Evolutionary conservation across 2,888 invertebrate species (phyloP), one percentile per base, ranked within the genome.

Genomic region (Catocala sponsa): DNA sequence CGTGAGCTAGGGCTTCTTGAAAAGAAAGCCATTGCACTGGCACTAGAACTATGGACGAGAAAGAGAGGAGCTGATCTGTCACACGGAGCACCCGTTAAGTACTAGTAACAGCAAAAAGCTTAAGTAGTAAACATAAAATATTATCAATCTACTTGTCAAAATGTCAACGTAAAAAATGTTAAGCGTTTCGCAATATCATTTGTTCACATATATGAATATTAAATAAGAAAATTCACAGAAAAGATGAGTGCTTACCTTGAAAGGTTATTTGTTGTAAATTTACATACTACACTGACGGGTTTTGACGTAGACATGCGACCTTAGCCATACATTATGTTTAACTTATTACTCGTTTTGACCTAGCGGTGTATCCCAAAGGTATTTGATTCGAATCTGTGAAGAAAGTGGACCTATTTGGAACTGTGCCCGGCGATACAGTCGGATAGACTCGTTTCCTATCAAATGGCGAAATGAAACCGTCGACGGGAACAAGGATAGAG

Each of bases 351-450:
- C 12, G 6, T 1, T 32, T 50, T 50, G 35, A 49, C 49, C 32
- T n/a, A 49, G n/a, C 5, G 49, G 49, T 7, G 25, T 6, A 13
- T 52, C 15, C 7, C 46, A 9, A 43, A 32, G 10, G 48, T 48
- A 55, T 48, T 46, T 33, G n/a, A 55, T 46, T 55, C 55, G 38
- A 55, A 55, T 42, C 13, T 32, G 5, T 9, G 38, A 35, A 47
- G 55, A 55, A 48, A 48, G 38, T 48, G 25, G 6, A 25, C 25
- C 47, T 55, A 55, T 47, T 55, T 55, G 55, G 55, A 55, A 38
- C 11, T 41, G 54, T 54, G 54, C 54, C 54, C 44, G 25, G 10
- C 9, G 33, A 4, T 10, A 41, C 15, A 32, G 10, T 15, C 11
- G 15, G 47, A 48, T 41, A 10, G 7, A 55, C 48, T 55, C 47